Evolutionary conservation across 1,140 invertebrate genomes (phyloP).

Genomic region (Anastrepha obliqua): DNA sequence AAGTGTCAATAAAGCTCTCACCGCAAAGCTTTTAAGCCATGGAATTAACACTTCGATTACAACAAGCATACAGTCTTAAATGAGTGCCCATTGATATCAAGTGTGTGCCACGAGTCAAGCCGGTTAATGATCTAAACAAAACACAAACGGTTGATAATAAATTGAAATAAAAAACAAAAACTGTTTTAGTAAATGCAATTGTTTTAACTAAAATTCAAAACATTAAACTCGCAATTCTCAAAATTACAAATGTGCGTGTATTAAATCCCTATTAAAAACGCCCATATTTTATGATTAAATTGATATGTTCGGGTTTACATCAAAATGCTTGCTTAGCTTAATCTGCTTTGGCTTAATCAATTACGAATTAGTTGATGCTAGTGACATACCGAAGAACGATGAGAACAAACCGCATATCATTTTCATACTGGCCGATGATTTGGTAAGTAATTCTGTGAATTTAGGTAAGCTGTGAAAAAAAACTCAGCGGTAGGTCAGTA

Average conservation of each 20-base stretch:
- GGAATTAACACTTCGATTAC: background rate
- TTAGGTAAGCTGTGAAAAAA: background rate
- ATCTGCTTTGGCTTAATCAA: background rate
- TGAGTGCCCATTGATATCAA: background rate
- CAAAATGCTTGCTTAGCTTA: background rate
- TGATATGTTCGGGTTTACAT: background rate
- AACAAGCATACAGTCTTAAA: background rate
- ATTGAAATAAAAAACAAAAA: background rate
- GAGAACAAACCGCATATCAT: conserved; percentile 76
- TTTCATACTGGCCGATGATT: conserved; percentile 79
- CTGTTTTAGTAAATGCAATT: background rate
- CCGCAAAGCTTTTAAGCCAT: background rate
- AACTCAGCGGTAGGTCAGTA: background rate
- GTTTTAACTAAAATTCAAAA: background rate
- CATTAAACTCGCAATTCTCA: no score
- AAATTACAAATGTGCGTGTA: no score
- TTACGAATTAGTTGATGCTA: background rate
- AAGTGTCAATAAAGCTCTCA: background rate
- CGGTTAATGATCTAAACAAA: background rate
- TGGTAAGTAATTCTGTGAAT: conserved; percentile 73
- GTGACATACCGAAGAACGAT: background rate
- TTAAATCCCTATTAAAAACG: no score
- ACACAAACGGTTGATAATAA: background rate
- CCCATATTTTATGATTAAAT: background rate
- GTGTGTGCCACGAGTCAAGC: background rate